phyloP scores from a whole-genome alignment of 2,797 vertebrate genomes.

The Dendrocincla tyrannina region DNA sequence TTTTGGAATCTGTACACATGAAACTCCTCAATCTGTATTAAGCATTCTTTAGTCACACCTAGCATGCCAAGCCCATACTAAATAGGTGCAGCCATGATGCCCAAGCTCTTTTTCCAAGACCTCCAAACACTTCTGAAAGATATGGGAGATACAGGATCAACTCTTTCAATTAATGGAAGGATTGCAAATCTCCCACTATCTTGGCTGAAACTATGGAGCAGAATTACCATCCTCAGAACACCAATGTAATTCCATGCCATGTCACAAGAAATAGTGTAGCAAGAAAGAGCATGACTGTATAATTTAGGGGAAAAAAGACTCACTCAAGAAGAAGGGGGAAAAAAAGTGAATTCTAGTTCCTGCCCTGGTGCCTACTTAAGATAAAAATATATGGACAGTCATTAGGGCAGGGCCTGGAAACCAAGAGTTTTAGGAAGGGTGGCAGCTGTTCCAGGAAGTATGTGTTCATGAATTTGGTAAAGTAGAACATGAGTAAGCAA shows the following conservation, averaged over 20 bases:
- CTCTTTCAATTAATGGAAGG: neutral
- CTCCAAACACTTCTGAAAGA: neutral
- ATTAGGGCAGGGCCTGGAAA: conserved; percentile 51
- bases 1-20: neutral
- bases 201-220: neutral
- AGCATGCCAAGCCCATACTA: neutral
- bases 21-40: neutral
- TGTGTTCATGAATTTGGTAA: conserved; percentile 24
- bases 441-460: conserved; percentile 54
- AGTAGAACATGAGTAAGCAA: conserved; percentile 39
- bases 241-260: neutral
- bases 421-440: conserved; percentile 60
- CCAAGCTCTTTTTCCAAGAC: neutral
- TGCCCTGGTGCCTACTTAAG: neutral
- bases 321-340: neutral
- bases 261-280: neutral
- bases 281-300: neutral
- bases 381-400: conserved; percentile 42
- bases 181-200: neutral
- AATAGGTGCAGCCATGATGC: neutral
- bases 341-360: neutral
- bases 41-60: neutral
- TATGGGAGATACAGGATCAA: neutral
- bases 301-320: neutral
- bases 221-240: neutral